Evolutionary conservation across 2,797 vertebrate genomes (phyloP), one percentile per base, ranked within the genome.

Genomic region (Danionella dracula): DNA sequence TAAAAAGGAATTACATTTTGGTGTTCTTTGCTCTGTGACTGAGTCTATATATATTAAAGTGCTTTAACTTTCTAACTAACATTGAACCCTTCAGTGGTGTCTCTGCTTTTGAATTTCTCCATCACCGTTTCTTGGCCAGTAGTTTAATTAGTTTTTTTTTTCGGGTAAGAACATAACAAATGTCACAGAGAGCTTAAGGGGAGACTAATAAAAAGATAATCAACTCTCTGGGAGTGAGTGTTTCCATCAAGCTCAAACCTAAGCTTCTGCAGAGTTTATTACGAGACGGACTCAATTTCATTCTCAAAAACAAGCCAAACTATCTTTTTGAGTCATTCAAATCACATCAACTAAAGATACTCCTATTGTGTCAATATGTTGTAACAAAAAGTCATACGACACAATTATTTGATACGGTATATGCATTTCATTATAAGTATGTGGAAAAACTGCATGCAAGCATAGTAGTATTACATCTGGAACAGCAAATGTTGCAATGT

Each of bases 221-320:
- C 48, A 65, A 57, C 58, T 60, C 27, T 70, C 67, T 60, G 49
- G 31, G 32, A 60, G 58, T 48, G 56, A 7, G 62, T 58, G 66
- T 34, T 44, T 56, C 55, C 56, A 66, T 68, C 60, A 61, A 48
- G 66, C 48, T 29, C 42, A 8, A 15, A 45, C 50, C 54, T n/a
- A n/a, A n/a, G 9, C 15, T 58, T 35, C 40, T 29, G 34, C 37
- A 8, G 41, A 62, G 46, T 69, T 74, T 74, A 68, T 74, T 69
- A 72, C 46, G 71, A 76, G 51, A 66, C 32, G 2, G 12, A 48
- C 53, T 54, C 45, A 35, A 55, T 64, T 76, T 63, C 13, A 27
- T 72, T 70, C 62, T 42, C 57, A 44, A 49, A 58, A 74, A 71
- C 56, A 58, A 60, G 50, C 45, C 51, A 40, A 61, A 46, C 12